Conservation (phyloP, 2,797 vertebrate genomes). For the Lutjanus argentimaculatus region DNA sequence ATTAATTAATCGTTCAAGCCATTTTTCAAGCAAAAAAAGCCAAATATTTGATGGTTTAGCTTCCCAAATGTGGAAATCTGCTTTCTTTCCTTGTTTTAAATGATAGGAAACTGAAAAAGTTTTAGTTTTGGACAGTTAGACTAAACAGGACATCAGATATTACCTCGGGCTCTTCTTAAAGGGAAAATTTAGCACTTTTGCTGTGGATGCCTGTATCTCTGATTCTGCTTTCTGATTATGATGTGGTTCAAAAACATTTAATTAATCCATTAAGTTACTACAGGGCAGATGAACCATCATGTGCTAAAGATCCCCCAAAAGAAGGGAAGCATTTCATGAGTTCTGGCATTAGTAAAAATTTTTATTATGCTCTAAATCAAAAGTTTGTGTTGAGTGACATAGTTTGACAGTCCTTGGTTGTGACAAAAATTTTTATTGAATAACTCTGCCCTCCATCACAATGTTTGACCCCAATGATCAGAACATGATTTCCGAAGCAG, state of each 20-base stretch:
- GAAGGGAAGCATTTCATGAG: neutral
- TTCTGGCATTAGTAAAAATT: too few species aligned
- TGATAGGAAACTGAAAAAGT: neutral
- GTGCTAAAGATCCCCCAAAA: neutral
- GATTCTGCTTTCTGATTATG: too few species aligned
- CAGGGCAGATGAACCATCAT: neutral
- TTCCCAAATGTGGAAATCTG: neutral
- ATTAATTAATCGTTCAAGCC: neutral
- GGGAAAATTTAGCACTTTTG: too few species aligned
- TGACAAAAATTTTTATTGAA: neutral
- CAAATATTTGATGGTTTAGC: neutral
- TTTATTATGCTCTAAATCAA: neutral
- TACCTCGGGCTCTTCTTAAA: too few species aligned
- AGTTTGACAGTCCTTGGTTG: neutral
- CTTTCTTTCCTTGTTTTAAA: neutral
- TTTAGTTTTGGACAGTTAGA: neutral
- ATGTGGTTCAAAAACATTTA: too few species aligned
- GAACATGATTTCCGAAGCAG: conserved; percentile 5
- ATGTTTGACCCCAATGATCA: neutral
- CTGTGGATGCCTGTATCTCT: too few species aligned
- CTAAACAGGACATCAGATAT: too few species aligned
- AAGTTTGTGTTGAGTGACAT: neutral
- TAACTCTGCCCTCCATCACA: conserved; percentile 1
- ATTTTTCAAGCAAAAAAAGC: neutral
- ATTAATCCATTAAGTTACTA: neutral